Conservation (phyloP, 2,888 invertebrate genomes). For the Agrotis ipsilon region DNA sequence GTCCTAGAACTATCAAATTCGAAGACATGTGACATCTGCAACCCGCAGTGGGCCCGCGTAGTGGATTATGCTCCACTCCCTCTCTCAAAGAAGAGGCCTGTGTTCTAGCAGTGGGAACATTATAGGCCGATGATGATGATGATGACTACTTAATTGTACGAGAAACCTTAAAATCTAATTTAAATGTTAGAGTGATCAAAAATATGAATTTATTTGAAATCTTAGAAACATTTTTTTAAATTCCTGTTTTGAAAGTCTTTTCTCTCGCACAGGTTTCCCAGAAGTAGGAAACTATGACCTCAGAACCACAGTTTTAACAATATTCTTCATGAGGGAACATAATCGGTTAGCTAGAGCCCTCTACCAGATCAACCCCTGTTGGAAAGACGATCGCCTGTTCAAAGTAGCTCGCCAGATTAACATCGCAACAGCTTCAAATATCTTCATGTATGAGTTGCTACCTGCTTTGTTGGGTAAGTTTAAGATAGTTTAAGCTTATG, state of each 20-base stretch:
- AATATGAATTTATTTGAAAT: background rate
- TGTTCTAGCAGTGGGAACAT: no score
- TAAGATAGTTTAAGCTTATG: background rate
- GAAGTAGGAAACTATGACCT: slow-evolving; percentile 80
- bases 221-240: no score
- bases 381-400: slow-evolving; percentile 83
- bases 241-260: no score
- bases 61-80: no score
- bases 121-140: no score
- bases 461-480: slow-evolving; percentile 80
- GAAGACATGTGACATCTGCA: no score
- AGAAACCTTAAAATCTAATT: no score
- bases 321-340: slow-evolving; percentile 84
- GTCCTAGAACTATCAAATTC: no score
- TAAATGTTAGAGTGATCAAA: background rate
- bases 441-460: slow-evolving; percentile 81
- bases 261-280: slow-evolving; percentile 69
- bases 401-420: slow-evolving; percentile 83
- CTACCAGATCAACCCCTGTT: slow-evolving; percentile 80
- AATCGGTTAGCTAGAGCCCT: slow-evolving; percentile 78
- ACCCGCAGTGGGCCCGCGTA: no score
- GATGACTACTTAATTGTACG: no score
- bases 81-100: no score
- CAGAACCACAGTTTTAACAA: slow-evolving; percentile 77
- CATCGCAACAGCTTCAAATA: slow-evolving; percentile 79